Percentiles rank a stretch among this genome's conserved stretches.
Conservation (phyloP, 2,888 invertebrate genomes). For the Gari tellinella region DNA sequence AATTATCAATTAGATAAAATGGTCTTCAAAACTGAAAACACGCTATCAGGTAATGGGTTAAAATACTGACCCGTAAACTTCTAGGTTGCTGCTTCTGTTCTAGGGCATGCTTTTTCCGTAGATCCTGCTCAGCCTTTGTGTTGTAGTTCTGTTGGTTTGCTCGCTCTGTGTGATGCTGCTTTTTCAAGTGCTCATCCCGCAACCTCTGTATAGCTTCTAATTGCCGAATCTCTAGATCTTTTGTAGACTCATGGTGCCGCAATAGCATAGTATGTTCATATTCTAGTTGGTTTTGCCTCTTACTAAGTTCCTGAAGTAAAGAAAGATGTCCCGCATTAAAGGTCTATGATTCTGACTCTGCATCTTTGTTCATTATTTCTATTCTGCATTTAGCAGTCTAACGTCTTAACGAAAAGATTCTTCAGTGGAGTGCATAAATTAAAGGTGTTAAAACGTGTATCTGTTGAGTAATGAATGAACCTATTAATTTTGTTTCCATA, state of each 20-base stretch:
- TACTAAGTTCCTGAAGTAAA: slow-evolving; percentile 92
- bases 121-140: slow-evolving; percentile 95
- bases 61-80: slow-evolving; percentile 92
- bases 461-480: too few relatives aligned
- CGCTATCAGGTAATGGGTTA: too few relatives aligned
- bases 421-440: too few relatives aligned
- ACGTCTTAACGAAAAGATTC: too few relatives aligned
- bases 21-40: too few relatives aligned
- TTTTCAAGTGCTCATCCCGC: slow-evolving; percentile 89
- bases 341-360: too few relatives aligned
- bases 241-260: slow-evolving; percentile 98
- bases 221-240: slow-evolving; percentile 97
- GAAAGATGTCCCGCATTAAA: background rate
- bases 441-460: too few relatives aligned
- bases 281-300: slow-evolving; percentile 97
- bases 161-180: slow-evolving; percentile 97
- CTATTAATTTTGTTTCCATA: too few relatives aligned
- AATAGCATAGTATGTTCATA: slow-evolving; percentile 97
- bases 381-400: too few relatives aligned
- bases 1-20: too few relatives aligned
- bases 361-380: too few relatives aligned
- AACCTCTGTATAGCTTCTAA: slow-evolving; percentile 96
- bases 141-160: slow-evolving; percentile 96
- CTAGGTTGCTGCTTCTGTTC: slow-evolving; percentile 99
- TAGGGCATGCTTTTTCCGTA: slow-evolving; percentile 97